Evolutionary conservation across 2,888 invertebrate species (phyloP).

Genomic region (Volucella zonaria): DNA sequence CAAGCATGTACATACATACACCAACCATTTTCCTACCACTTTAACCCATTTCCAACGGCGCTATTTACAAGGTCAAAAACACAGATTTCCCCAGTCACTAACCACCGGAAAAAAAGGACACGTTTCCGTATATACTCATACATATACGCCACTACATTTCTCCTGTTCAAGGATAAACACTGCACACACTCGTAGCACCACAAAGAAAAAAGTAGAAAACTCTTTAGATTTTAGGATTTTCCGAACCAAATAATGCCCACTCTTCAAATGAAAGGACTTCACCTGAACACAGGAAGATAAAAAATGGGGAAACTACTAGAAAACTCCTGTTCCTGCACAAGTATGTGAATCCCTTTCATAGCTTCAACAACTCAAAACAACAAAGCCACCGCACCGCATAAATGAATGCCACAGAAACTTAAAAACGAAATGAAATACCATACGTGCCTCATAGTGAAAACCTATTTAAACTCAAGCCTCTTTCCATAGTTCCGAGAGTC

Average conservation of each 20-base stretch:
- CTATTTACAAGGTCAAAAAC: conserved; percentile 32
- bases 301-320: too few relatives aligned
- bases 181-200: background rate
- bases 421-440: conserved; percentile 72
- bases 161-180: conserved; percentile 19
- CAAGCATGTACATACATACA: too few relatives aligned
- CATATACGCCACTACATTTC: background rate
- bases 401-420: conserved; percentile 69
- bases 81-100: conserved; percentile 14
- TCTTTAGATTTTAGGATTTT: conserved; percentile 50
- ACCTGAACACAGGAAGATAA: conserved; percentile 11
- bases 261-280: conserved; percentile 38
- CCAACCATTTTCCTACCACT: too few relatives aligned
- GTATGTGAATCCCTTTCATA: conserved; percentile 64
- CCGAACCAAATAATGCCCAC: conserved; percentile 49
- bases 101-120: background rate
- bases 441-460: conserved; percentile 60
- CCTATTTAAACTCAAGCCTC: conserved; percentile 63
- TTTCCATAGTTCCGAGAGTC: conserved; percentile 14
- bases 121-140: background rate
- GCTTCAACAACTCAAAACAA: conserved; percentile 65
- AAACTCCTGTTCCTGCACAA: background rate
- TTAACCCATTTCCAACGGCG: background rate
- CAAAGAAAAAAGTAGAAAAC: background rate
- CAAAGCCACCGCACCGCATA: conserved; percentile 72